Evolutionary conservation across 2,888 invertebrate genomes (phyloP).

Genomic region (Trissoscelio sp.): DNA sequence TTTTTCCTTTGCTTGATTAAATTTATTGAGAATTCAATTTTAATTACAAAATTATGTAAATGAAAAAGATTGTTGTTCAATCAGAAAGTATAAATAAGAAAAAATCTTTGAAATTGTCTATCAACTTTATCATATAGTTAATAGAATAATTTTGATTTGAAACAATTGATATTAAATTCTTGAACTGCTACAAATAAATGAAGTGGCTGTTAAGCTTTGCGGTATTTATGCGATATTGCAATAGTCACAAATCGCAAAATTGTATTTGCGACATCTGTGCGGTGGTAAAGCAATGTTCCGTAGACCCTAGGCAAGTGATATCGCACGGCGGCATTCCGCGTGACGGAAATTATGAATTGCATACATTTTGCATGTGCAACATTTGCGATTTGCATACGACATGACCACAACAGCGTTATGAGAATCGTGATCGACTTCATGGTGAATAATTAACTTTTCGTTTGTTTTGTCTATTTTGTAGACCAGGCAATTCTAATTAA

Average conservation of each 20-base stretch:
- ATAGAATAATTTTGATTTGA: no score
- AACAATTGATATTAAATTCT: no score
- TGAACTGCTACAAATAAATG: no score
- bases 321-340: constrained; percentile 3
- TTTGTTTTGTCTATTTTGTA: neutral
- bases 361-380: constrained; percentile 4
- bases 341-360: constrained; percentile 5
- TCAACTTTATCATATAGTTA: no score
- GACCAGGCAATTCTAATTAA: no score
- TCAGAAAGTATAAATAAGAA: no score
- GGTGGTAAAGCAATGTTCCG: neutral
- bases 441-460: constrained; percentile 11
- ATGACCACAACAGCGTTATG: neutral
- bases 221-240: neutral
- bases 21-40: no score
- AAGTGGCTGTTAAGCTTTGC: neutral
- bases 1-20: no score
- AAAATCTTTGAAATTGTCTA: no score
- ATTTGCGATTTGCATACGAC: neutral
- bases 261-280: constrained; percentile 14
- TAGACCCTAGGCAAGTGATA: neutral
- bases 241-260: neutral
- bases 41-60: no score
- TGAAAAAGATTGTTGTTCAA: no score
- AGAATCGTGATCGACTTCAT: constrained; percentile 12